A percentile compares a stretch with the other conserved stretches of the same genome.
Evolutionary conservation across 2,888 invertebrate genomes (phyloP).

Genomic region (Athalia cordata): DNA sequence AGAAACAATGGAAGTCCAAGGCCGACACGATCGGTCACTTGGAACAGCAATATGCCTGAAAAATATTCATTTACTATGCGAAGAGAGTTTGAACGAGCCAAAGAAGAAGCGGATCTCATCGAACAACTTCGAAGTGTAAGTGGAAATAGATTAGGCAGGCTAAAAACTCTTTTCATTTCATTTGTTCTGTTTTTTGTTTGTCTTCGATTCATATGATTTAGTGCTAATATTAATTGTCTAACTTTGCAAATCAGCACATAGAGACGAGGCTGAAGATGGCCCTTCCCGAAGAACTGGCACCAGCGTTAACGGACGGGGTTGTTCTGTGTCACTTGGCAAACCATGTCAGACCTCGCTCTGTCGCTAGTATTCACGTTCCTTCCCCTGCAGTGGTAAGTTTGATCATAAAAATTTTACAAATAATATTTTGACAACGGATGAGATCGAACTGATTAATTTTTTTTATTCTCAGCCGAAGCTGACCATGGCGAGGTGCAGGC

Average conservation of each 20-base stretch:
- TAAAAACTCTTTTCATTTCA: background rate
- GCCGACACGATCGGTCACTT: conserved; percentile 77
- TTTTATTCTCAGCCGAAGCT: conserved; percentile 85
- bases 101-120: conserved; percentile 90
- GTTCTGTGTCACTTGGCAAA: conserved; percentile 96
- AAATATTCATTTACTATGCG: conserved; percentile 94
- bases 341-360: conserved; percentile 92
- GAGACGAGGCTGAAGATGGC: conserved; percentile 93
- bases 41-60: conserved; percentile 84
- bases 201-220: background rate
- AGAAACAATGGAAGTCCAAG: conserved; percentile 67
- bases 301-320: conserved; percentile 92
- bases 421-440: conserved; percentile 26
- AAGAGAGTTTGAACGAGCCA: conserved; percentile 92
- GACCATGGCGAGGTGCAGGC: conserved; percentile 94
- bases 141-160: conserved; percentile 45
- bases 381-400: conserved; percentile 90
- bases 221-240: background rate
- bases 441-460: background rate
- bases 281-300: conserved; percentile 89
- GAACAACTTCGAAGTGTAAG: conserved; percentile 88
- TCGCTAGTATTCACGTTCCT: conserved; percentile 96
- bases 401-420: background rate
- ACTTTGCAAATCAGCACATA: conserved; percentile 81
- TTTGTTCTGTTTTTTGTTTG: background rate